Conservation (phyloP, 2,888 invertebrate species). For the Meteorus cinctellus region DNA sequence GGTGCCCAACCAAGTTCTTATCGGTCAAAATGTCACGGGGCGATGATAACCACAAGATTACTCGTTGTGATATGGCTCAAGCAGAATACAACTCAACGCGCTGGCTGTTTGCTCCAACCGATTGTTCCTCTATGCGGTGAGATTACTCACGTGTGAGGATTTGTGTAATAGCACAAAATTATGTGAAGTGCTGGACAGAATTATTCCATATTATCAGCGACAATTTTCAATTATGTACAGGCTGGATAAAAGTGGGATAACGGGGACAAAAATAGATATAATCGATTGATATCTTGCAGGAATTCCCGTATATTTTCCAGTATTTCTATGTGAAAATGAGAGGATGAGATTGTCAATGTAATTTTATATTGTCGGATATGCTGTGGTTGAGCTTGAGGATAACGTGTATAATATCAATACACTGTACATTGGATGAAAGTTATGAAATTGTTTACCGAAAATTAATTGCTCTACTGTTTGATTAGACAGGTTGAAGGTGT, state of each 20-base stretch:
- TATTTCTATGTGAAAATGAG: too few relatives aligned
- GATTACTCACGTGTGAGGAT: conserved; percentile 13
- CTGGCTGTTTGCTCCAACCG: not conserved
- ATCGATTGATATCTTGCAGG: too few relatives aligned
- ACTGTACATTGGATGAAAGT: too few relatives aligned
- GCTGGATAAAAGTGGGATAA: not conserved
- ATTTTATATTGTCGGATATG: too few relatives aligned
- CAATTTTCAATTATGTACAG: not conserved
- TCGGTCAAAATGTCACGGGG: conserved; percentile 32
- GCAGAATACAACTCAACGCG: conserved; percentile 11
- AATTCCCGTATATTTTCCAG: too few relatives aligned
- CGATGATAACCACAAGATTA: conserved; percentile 42
- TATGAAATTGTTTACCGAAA: too few relatives aligned
- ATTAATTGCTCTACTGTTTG: too few relatives aligned
- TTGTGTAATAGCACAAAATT: not conserved
- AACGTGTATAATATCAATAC: too few relatives aligned
- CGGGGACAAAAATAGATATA: too few relatives aligned
- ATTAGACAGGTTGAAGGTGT: too few relatives aligned
- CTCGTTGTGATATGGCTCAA: conserved; percentile 19
- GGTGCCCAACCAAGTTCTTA: conserved; percentile 26
- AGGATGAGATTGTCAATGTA: too few relatives aligned
- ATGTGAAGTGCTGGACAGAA: not conserved
- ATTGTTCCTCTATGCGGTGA: not conserved
- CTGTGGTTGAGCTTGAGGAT: too few relatives aligned
- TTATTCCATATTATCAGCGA: not conserved